Percentiles rank a stretch among this genome's conserved stretches.
phyloP scores from a whole-genome alignment of 2,797 vertebrate species.

The Hybognathus amarus region DNA sequence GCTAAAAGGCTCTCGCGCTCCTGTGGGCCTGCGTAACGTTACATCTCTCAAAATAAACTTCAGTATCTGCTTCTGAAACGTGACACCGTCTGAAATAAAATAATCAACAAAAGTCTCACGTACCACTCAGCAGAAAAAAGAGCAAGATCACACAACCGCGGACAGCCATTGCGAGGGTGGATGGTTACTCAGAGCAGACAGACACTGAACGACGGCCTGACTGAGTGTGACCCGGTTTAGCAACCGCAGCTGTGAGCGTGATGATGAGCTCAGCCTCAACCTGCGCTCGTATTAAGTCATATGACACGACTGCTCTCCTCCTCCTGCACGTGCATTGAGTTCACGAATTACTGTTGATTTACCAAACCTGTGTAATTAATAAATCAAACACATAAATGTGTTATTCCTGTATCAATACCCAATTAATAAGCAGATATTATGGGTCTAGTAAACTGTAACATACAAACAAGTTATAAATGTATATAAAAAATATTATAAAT shows the following conservation, averaged over 20 bases:
- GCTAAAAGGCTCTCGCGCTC: constrained; percentile 7
- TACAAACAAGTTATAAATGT: too few species aligned
- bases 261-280: constrained; percentile 8
- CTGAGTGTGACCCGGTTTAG: constrained; percentile 44
- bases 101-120: constrained; percentile 49
- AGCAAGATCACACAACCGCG: constrained; percentile 59
- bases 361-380: constrained; percentile 30
- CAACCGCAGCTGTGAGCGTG: not conserved
- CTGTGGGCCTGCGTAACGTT: constrained; percentile 32
- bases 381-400: not conserved
- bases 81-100: not conserved
- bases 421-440: too few species aligned
- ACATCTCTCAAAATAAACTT: not conserved
- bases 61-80: not conserved
- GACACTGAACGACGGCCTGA: constrained; percentile 2
- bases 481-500: too few species aligned
- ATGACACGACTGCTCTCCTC: constrained; percentile 64
- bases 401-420: not conserved
- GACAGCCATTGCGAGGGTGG: constrained; percentile 66
- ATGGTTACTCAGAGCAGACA: constrained; percentile 15
- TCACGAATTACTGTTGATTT: not conserved
- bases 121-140: constrained; percentile 69
- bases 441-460: not conserved
- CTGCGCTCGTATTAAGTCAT: constrained; percentile 76
- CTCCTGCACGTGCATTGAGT: not conserved